These are phyloP conservation scores for Drosophila buzzatii DNA, from an alignment of 2,888 invertebrate species.

Conservation along the genomic window DNA sequence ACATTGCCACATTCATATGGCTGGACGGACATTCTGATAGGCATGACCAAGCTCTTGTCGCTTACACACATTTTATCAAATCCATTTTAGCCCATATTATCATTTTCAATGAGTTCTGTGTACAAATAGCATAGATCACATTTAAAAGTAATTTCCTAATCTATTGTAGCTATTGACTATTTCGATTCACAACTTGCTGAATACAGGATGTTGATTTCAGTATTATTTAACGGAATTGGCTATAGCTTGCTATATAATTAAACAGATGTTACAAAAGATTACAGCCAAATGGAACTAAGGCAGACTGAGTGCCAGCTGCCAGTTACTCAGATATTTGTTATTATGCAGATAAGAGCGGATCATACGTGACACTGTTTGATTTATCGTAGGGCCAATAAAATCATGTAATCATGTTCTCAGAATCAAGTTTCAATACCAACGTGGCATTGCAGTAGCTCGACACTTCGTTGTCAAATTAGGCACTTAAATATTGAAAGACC, in stretches of 20 bases:
- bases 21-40: too few relatives aligned
- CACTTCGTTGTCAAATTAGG: conserved; percentile 12
- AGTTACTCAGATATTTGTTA: background rate
- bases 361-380: background rate
- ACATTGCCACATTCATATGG: too few relatives aligned
- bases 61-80: too few relatives aligned
- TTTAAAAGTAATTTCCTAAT: background rate
- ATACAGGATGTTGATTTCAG: background rate
- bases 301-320: background rate
- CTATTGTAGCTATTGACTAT: background rate
- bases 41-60: too few relatives aligned
- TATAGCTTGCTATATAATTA: background rate
- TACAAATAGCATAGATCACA: background rate
- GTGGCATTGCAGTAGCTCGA: background rate
- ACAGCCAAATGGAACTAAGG: background rate
- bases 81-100: too few relatives aligned
- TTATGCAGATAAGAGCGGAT: conserved; percentile 1
- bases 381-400: background rate
- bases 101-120: background rate
- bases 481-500: background rate
- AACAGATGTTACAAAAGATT: background rate
- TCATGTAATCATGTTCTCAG: background rate
- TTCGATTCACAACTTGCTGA: background rate
- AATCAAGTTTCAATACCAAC: background rate
- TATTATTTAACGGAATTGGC: background rate